These are phyloP conservation scores for Noctua janthe DNA, from an alignment of 2,888 invertebrate genomes.

Conservation along the genomic window DNA sequence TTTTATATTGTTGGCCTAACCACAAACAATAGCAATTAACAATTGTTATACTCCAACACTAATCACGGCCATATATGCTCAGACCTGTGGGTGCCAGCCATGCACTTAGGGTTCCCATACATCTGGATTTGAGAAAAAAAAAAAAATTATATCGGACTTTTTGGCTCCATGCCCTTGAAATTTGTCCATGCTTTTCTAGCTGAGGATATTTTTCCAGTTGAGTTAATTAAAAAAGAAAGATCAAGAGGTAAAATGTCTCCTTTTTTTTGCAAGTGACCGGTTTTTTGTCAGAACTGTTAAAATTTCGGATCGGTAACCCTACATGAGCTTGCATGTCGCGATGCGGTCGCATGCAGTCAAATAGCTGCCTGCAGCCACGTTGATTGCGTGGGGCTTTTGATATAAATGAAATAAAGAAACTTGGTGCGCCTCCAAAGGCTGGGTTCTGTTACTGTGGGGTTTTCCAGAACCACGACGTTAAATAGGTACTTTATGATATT, in stretches of 20 bases:
- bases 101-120: not conserved
- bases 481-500: not conserved
- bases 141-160: not conserved
- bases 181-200: not conserved
- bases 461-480: slow-evolving; percentile 9
- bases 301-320: not conserved
- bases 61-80: slow-evolving; percentile 10
- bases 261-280: not conserved
- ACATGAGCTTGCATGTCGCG: slow-evolving; percentile 51
- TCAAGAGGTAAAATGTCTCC: not conserved
- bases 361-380: slow-evolving; percentile 20
- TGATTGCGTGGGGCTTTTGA: slow-evolving; percentile 43
- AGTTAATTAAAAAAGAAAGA: not conserved
- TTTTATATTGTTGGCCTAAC: not conserved
- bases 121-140: too few relatives aligned
- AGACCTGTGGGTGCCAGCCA: slow-evolving; percentile 25
- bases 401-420: slow-evolving; percentile 40
- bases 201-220: not conserved
- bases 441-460: not conserved
- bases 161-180: not conserved
- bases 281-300: not conserved
- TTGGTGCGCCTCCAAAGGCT: slow-evolving; percentile 3
- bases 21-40: not conserved
- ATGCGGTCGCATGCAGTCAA: slow-evolving; percentile 49
- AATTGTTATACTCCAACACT: slow-evolving; percentile 6